Evolutionary conservation across 2,888 invertebrate species (phyloP).

Genomic region (Polymixis flavicincta): DNA sequence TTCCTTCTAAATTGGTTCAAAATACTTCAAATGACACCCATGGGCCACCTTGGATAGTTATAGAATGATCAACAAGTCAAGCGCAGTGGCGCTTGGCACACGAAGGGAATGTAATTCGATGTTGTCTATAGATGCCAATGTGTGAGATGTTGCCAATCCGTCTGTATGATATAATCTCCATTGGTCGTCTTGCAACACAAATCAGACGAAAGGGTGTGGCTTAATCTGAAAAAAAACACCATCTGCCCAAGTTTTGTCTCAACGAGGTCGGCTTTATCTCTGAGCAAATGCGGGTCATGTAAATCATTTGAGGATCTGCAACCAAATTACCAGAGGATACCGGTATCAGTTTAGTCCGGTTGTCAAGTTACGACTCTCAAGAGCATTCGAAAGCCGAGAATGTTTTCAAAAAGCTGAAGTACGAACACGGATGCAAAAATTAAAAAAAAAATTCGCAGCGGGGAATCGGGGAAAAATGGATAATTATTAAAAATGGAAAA

Average conservation of each 20-base stretch:
- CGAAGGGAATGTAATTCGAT: slow-evolving; percentile 36
- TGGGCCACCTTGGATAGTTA: slow-evolving; percentile 18
- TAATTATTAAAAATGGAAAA: no score
- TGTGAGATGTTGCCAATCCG: slow-evolving; percentile 41
- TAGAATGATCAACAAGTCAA: slow-evolving; percentile 14
- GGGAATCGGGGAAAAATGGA: not conserved
- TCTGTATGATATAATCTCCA: slow-evolving; percentile 7
- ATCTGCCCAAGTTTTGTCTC: no score
- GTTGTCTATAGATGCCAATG: slow-evolving; percentile 13
- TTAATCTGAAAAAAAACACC: not conserved
- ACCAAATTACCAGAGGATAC: not conserved
- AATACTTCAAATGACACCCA: not conserved
- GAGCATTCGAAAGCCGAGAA: not conserved
- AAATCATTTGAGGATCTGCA: not conserved
- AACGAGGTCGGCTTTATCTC: not conserved
- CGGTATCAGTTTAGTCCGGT: not conserved
- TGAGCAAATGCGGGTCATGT: not conserved
- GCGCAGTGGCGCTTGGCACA: slow-evolving; percentile 54
- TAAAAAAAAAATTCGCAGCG: no score
- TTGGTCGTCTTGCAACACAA: slow-evolving; percentile 1
- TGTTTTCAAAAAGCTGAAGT: not conserved
- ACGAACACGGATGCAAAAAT: no score
- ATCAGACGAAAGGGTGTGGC: slow-evolving; percentile 5
- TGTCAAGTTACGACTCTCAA: not conserved
- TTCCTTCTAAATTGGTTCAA: slow-evolving; percentile 9